Evolutionary conservation across 2,113 vertebrate species (phyloP), one percentile per base, ranked within the genome.

Genomic region (Apodemus speciosus): DNA sequence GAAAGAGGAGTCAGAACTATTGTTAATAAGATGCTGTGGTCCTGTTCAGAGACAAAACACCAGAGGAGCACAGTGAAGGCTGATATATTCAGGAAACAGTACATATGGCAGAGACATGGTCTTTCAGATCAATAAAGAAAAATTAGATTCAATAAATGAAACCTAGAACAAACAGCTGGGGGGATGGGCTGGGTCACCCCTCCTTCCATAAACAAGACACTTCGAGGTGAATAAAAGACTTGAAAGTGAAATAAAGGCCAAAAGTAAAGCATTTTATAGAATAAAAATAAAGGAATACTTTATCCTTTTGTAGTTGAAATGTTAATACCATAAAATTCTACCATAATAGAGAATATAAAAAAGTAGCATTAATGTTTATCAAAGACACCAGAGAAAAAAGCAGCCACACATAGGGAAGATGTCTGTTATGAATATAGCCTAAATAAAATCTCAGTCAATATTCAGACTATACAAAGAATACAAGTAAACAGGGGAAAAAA

Each of bases 381-480:
- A 96, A 91, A 92, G 46, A 81, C 6, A 93, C 2, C 30, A 73
- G 14, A 83, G 46, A 81, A 13, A 90, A 95, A 66, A 89, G 81
- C 25, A 94, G 60, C 9, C 49, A 85, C 6, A 49, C 6, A 49
- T 0, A 30, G 56, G 77, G 66, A 91, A 90, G 16, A 14, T 93
- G 69, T 68, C 75, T 85, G 18, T 43, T 85, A 88, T n/a, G 92
- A 91, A 86, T 32, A 87, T 49, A 91, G 86, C 25, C 27, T 95
- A 96, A 86, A 76, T 11, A 85, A 46, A 46, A 80, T n/a, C 23
- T 91, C 35, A 76, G 35, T 53, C 43, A 38, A 0, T 89, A 87
- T 72, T 94, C 46, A 81, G 46, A 88, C 51, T 10, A 79, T 16
- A 71, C 35, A 66, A 89, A 91, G 56, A 89, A 21, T 14, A 85